Evolutionary conservation across 2,888 invertebrate species (phyloP), one percentile per base, ranked within the genome.

Genomic region (Leptarthrus brevirostris): DNA sequence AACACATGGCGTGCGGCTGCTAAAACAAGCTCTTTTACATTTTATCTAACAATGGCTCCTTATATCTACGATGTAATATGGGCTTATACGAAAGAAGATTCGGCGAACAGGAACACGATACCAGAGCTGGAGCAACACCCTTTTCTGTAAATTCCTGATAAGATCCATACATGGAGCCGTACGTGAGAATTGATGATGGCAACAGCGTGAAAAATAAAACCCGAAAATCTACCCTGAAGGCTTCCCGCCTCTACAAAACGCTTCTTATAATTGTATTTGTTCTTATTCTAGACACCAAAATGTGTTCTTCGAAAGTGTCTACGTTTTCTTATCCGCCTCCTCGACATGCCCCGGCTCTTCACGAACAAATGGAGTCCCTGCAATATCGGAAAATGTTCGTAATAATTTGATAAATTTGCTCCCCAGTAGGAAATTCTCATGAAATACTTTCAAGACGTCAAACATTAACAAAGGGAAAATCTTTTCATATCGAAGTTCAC

Each of bases 351-450:
- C 14, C 10, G 54, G 56, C 26, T n/a, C 56, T 4, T 24, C 30
- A 26, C 30, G 30, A 5, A 16, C 40, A 36, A 58, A 58, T 58
- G 14, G 30, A 34, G 34, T 34, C 22, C 36, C 20, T 30, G 26
- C 20, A 36, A 18, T 30, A 58, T 58, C 58, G 54, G 70, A 54
- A 71, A 53, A 53, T 36, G 54, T 53, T 71, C 54, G 22, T 71
- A 53, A 54, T 54, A 71, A 71, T 53, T 70, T 53, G 53, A 70
- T 70, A 70, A 70, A 70, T 70, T 53, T 70, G 16, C 34, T 53
- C 26, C 34, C 52, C 53, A 22, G 44, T 36, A 40, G 36, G 44
- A 64, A 40, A 44, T 40, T 40, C 40, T 40, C 22, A 40, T 24
- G 61, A 64, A 44, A 44, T 30, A 22, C 40, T 64, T 40, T 64